These are phyloP conservation scores for Parapristionchus giblindavisi DNA, from an alignment of 2,888 invertebrate genomes.

Conservation along the genomic window DNA sequence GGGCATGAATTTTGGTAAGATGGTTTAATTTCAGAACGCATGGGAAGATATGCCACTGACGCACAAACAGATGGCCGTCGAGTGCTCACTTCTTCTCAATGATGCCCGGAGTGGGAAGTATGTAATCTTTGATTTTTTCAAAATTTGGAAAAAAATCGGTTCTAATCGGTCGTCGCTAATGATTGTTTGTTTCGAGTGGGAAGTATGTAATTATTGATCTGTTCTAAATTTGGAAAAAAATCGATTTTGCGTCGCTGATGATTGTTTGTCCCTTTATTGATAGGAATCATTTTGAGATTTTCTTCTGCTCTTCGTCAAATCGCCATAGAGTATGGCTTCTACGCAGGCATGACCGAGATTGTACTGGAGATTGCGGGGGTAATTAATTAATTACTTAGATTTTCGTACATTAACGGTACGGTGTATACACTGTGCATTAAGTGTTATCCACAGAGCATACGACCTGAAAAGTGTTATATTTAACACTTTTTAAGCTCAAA, in stretches of 20 bases:
- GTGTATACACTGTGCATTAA: too few relatives aligned
- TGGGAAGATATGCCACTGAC: conserved; percentile 16
- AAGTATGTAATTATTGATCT: too few relatives aligned
- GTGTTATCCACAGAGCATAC: too few relatives aligned
- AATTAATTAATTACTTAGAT: background rate
- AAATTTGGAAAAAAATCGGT: background rate
- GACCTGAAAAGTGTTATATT: too few relatives aligned
- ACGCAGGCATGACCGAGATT: background rate
- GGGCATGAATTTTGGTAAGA: background rate
- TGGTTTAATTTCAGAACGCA: background rate
- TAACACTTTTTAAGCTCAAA: too few relatives aligned
- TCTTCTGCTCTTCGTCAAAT: conserved; percentile 6
- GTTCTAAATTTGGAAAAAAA: too few relatives aligned
- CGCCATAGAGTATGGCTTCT: conserved; percentile 5
- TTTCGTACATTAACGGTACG: background rate
- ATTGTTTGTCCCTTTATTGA: background rate
- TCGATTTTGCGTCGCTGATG: background rate
- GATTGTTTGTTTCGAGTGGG: background rate
- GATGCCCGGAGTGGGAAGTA: too few relatives aligned
- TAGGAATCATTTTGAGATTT: too few relatives aligned
- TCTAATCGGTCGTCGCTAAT: background rate
- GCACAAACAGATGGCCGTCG: background rate
- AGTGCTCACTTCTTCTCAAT: background rate
- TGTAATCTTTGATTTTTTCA: too few relatives aligned
- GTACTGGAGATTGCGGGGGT: conserved; percentile 5